These are phyloP conservation scores for Lota lota DNA, from an alignment of 2,113 vertebrate genomes.

Conservation along the genomic window DNA sequence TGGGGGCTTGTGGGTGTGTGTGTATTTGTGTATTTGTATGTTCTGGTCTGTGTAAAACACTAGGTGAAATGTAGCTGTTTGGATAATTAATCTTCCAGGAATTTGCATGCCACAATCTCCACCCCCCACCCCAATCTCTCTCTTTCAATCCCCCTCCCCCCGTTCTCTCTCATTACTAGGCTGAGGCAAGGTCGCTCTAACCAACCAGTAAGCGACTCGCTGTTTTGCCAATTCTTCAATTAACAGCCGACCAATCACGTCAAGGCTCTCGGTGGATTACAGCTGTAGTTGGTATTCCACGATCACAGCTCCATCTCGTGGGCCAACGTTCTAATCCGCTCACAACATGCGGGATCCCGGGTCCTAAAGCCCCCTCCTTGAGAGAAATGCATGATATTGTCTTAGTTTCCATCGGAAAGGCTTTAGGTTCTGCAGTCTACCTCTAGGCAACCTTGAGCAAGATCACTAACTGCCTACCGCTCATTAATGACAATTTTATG, in stretches of 20 bases:
- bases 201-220: constrained; percentile 30
- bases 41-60: constrained; percentile 32
- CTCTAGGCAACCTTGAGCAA: too few species aligned
- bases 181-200: constrained; percentile 42
- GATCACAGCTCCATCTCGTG: too few species aligned
- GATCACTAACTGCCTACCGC: too few species aligned
- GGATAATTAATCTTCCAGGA: constrained; percentile 49
- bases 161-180: constrained; percentile 38
- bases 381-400: too few species aligned
- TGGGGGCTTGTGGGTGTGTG: not conserved
- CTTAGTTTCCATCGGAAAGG: too few species aligned
- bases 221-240: constrained; percentile 25
- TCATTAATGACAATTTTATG: too few species aligned
- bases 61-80: constrained; percentile 19
- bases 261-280: too few species aligned
- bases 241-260: constrained; percentile 5
- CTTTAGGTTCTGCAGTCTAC: too few species aligned
- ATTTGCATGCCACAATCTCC: constrained; percentile 20
- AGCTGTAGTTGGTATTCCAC: too few species aligned
- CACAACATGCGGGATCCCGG: too few species aligned
- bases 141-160: not conserved
- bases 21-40: constrained; percentile 8
- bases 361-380: too few species aligned
- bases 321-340: too few species aligned
- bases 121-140: not conserved